Conservation (phyloP, 1,140 invertebrate genomes). For the Euborellia annulipes region DNA sequence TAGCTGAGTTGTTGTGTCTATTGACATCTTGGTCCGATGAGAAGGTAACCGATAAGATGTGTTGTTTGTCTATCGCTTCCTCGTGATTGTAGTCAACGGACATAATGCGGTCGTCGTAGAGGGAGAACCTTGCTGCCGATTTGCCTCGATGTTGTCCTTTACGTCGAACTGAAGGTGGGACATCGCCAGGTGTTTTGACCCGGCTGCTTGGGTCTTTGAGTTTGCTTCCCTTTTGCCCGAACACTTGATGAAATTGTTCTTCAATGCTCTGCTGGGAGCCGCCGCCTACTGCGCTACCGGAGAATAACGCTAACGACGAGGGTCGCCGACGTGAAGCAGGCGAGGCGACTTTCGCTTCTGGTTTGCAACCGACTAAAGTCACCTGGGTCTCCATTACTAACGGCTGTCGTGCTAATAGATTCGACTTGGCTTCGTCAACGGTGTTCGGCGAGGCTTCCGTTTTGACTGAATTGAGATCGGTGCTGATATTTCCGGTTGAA, state of each 20-base stretch:
- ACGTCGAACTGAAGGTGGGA: conserved; percentile 54
- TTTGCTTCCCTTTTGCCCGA: conserved; percentile 35
- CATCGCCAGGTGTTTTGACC: conserved; percentile 66
- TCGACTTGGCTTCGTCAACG: conserved; percentile 5
- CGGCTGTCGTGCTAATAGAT: conserved; percentile 8
- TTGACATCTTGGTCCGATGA: too few species aligned
- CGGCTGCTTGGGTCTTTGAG: conserved; percentile 54
- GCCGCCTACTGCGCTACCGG: not conserved
- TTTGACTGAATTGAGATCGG: too few species aligned
- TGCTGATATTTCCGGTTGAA: too few species aligned
- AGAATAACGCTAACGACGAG: conserved; percentile 21
- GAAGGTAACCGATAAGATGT: too few species aligned
- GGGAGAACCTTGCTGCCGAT: conserved; percentile 44
- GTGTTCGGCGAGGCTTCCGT: too few species aligned
- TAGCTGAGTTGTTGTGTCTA: too few species aligned
- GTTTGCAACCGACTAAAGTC: conserved; percentile 22
- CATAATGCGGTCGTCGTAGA: conserved; percentile 81
- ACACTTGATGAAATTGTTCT: conserved; percentile 51
- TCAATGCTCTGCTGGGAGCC: not conserved
- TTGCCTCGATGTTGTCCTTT: conserved; percentile 35
- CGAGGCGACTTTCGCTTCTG: not conserved
- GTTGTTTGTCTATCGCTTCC: too few species aligned
- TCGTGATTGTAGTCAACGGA: conserved; percentile 21
- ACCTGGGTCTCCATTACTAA: conserved; percentile 35
- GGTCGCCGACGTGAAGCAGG: conserved; percentile 14